Base-by-base conservation (phyloP, 1,140 invertebrate species). In the Octopus bimaculoides region DNA sequence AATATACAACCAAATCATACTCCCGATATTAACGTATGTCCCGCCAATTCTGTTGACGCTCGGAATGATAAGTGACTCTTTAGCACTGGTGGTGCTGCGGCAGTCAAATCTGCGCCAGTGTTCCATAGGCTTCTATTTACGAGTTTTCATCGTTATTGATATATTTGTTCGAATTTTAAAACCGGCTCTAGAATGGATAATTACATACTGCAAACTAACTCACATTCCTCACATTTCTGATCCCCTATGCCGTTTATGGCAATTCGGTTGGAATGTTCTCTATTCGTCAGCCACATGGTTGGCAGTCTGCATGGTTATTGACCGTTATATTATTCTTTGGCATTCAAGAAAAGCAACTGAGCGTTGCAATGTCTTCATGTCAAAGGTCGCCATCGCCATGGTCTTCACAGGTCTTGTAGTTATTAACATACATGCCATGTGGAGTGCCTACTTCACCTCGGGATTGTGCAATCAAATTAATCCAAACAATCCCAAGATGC, bases 371-470 rank as follows among this genome's bases (percentile, higher is more conserved):
- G 77, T 87, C 10, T 89, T 88, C 71, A 84, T 86, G 80, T 84
- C 88, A 9, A 87, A 88, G 77, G 83, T 86, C 79, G 82, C 82
- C 10, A 82, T 82, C 5, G 80, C 85, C 0, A 83, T 86, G 75
- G 86, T 89, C 9, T 80, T 87, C 14, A 83, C 86, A n/a, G 85
- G 86, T 12, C 82, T 89, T 54, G 79, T 86, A 9, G 87, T 87
- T 8, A 83, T 88, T 52, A 87, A 85, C 77, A 85, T 89, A 52
- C 87, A 89, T 76, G 85, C 88, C 77, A 88, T 89, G 84, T 89
- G 88, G 88, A 87, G 85, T 7, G 87, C 81, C 77, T 84, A 85
- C 79, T 82, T 89, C 5, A 84, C 86, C 75, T 52, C 79, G 20
- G 83, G 86, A 14, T 52, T 52, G 52, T 83, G 85, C n/a, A 88